These are phyloP conservation scores for Cyclura pinguis DNA, from an alignment of 2,797 vertebrate species.

Conservation along the genomic window DNA sequence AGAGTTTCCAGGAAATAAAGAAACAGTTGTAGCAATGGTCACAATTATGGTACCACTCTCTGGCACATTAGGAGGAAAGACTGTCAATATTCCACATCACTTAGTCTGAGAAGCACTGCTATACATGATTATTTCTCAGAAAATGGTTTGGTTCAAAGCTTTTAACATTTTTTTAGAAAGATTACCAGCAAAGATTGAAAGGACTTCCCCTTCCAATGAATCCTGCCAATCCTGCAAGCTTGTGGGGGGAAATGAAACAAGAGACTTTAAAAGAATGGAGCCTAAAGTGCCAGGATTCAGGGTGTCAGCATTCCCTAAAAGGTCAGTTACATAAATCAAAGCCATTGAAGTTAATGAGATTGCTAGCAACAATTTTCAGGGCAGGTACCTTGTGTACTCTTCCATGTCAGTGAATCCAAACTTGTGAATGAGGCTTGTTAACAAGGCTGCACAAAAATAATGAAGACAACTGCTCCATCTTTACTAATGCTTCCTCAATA, in stretches of 20 bases:
- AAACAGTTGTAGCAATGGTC: no score
- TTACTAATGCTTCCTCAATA: not conserved
- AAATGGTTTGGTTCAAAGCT: not conserved
- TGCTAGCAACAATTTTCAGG: conserved; percentile 11
- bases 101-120: not conserved
- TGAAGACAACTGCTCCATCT: not conserved
- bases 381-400: conserved; percentile 15
- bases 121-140: not conserved
- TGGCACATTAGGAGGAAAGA: not conserved
- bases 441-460: not conserved
- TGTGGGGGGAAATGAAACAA: not conserved
- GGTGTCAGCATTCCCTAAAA: conserved; percentile 21
- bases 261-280: not conserved
- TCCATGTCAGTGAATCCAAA: conserved; percentile 21
- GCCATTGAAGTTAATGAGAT: conserved; percentile 31
- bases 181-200: not conserved
- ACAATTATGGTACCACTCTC: no score
- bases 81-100: not conserved
- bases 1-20: no score
- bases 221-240: not conserved
- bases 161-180: not conserved
- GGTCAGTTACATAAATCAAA: conserved; percentile 26
- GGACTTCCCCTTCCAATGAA: not conserved
- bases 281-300: not conserved
- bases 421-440: not conserved